Evolutionary conservation across 2,888 invertebrate genomes (phyloP).

Genomic region (Tetranychus piercei): DNA sequence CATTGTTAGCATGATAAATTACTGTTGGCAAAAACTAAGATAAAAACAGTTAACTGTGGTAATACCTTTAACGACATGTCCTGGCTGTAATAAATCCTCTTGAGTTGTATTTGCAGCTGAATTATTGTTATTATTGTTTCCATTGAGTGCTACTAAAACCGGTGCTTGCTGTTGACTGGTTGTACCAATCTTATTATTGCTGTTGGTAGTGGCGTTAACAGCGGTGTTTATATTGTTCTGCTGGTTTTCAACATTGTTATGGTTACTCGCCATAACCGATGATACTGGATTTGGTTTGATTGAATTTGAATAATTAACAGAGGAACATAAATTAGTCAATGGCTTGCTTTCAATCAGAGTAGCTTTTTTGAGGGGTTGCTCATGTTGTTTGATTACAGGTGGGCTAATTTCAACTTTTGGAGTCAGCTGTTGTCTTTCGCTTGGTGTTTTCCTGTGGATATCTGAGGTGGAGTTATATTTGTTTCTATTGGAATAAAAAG

Average conservation of each 20-base stretch:
- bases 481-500: not conserved
- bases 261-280: not conserved
- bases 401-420: not conserved
- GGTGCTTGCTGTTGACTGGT: not conserved
- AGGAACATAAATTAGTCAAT: not conserved
- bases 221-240: not conserved
- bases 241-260: not conserved
- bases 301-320: not conserved
- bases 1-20: not conserved
- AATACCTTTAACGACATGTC: conserved; percentile 65
- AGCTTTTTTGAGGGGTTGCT: not conserved
- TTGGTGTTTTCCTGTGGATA: not conserved
- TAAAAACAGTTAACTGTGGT: not conserved
- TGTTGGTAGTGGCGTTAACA: not conserved
- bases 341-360: not conserved
- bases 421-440: not conserved
- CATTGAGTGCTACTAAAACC: not conserved
- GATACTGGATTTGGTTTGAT: not conserved
- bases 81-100: conserved; percentile 55
- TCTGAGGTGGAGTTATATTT: not conserved
- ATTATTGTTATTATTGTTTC: not conserved
- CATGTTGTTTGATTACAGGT: not conserved
- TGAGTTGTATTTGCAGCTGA: not conserved
- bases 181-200: not conserved
- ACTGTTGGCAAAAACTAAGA: not conserved